Conservation (phyloP, 2,113 vertebrate genomes). For the Xiphophorus maculatus region DNA sequence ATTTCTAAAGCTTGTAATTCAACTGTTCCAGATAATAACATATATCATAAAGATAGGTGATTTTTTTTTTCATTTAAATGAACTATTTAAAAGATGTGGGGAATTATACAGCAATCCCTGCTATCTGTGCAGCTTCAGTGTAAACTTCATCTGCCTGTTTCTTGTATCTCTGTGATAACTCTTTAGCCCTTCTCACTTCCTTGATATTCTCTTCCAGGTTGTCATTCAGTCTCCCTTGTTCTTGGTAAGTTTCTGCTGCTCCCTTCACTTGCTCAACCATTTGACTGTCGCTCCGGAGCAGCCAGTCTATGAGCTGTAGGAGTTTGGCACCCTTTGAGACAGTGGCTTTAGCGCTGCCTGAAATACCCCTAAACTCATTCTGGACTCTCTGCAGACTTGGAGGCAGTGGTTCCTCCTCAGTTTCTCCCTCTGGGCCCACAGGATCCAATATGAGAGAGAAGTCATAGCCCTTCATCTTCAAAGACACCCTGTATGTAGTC, state of each 20-base stretch:
- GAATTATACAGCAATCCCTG: constrained; percentile 56
- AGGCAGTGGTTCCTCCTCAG: constrained; percentile 44
- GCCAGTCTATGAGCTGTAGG: constrained; percentile 64
- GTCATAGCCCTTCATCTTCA: constrained; percentile 74
- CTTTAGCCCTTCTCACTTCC: constrained; percentile 70
- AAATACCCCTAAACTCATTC: constrained; percentile 67
- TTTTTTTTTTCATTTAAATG: background rate
- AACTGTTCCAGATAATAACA: background rate
- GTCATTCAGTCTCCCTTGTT: constrained; percentile 55
- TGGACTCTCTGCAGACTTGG: constrained; percentile 59
- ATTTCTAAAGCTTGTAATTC: background rate
- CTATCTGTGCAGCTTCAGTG: constrained; percentile 69
- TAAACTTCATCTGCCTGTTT: constrained; percentile 63
- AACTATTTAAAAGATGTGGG: background rate
- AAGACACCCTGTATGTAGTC: constrained; percentile 60
- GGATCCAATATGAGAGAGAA: constrained; percentile 74
- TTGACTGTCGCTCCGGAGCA: constrained; percentile 64
- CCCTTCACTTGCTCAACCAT: constrained; percentile 54
- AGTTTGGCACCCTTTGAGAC: constrained; percentile 53
- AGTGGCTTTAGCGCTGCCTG: constrained; percentile 62
- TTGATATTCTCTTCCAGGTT: constrained; percentile 75
- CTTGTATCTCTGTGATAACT: constrained; percentile 60
- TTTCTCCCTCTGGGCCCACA: constrained; percentile 29
- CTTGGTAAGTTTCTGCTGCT: constrained; percentile 60
- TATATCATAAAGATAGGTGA: background rate